Evolutionary conservation across 2,888 invertebrate genomes (phyloP), one percentile per base, ranked within the genome.

Genomic region (Agonopterix heracliana): DNA sequence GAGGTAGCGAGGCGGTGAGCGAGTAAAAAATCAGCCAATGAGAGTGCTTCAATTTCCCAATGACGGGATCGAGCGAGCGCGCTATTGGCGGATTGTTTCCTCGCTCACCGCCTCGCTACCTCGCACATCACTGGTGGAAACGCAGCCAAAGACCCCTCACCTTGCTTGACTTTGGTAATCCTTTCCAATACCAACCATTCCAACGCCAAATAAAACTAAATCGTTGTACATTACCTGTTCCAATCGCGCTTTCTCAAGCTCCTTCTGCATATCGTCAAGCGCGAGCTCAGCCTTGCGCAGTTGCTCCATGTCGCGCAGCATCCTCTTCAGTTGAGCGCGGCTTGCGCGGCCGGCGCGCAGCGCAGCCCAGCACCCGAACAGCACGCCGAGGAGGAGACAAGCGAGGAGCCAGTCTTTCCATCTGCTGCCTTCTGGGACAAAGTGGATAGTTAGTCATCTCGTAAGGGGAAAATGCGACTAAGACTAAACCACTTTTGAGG

Each of bases 251-350:
- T 93, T 91, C 73, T 96, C 95, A 52, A 98, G 82, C 79, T 96
- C 92, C 73, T 91, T 91, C 86, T 97, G 97, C 81, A 98, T 90
- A 71, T 95, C 94, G 68, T 94, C 93, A 38, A 98, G 86, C 8
- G 95, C 95, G 68, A 95, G 91, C 81, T 98, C 98, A 0, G 98
- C 98, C 68, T 93, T 94, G 64, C 96, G 93, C 57, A 97, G 90
- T 63, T 95, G 94, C 69, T 97, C 97, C 95, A 98, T 96, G 65
- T 98, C 97, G 58, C 94, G 93, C 75, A 97, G 94, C 97, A 99
- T 98, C 53, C 96, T 92, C 59, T 93, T 92, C 54, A 99, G 90
- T 75, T 98, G 95, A 54, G 90, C 90, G 64, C 96, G 94, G 38
- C 96, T 96, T 68, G 93, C 94, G 69, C 96, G 95, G 72, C 97